Conservation (phyloP, 2,888 invertebrate genomes). For the Parapristionchus giblindavisi region DNA sequence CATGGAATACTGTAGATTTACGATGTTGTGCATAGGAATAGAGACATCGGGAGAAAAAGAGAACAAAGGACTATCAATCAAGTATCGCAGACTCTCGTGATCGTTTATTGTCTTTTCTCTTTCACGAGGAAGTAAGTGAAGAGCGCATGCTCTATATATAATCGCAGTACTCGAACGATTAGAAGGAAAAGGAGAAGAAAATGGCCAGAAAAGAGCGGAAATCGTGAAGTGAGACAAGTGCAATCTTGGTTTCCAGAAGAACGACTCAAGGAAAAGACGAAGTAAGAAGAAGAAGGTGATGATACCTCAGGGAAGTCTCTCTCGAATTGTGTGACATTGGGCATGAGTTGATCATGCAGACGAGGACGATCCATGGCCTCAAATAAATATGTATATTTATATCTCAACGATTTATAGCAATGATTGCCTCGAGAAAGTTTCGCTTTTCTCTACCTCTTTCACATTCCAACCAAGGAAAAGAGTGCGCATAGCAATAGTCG, state of each 20-base stretch:
- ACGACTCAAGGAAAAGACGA: neutral
- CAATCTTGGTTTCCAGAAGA: neutral
- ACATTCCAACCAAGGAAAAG: constrained; percentile 70
- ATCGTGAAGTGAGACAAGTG: neutral
- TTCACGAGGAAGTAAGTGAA: neutral
- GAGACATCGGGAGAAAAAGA: no score
- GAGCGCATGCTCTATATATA: neutral
- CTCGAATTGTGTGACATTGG: constrained; percentile 39
- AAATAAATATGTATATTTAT: neutral
- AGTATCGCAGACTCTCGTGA: no score
- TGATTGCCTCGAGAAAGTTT: neutral
- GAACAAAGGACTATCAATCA: no score
- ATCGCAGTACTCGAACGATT: neutral
- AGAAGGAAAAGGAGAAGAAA: neutral
- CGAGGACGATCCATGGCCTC: constrained; percentile 79
- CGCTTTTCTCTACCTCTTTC: constrained; percentile 75
- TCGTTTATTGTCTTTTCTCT: neutral
- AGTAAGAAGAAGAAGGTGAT: neutral
- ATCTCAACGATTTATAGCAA: neutral
- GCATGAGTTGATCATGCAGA: constrained; percentile 80
- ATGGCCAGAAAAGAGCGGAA: no score
- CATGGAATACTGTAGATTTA: neutral
- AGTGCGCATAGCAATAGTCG: constrained; percentile 33
- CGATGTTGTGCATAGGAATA: neutral
- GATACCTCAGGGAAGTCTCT: constrained; percentile 35